These are phyloP conservation scores for Agriotes lineatus DNA, from an alignment of 2,888 invertebrate species.

Conservation along the genomic window DNA sequence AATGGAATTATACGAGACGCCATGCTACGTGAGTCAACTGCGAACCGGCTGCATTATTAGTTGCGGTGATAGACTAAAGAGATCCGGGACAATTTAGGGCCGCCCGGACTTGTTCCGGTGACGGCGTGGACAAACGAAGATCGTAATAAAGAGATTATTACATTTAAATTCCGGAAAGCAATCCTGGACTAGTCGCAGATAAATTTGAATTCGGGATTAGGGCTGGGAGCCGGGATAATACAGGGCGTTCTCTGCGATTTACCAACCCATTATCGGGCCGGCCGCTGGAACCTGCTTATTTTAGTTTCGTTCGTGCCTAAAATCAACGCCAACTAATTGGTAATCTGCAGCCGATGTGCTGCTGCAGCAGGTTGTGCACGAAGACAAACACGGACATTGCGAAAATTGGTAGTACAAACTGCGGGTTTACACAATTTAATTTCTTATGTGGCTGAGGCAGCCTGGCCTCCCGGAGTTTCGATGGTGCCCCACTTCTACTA, in stretches of 20 bases:
- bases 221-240: conserved; percentile 14
- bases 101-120: conserved; percentile 34
- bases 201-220: conserved; percentile 33
- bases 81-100: conserved; percentile 44
- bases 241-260: conserved; percentile 11
- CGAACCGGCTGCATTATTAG: conserved; percentile 46
- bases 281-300: neutral
- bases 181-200: conserved; percentile 22
- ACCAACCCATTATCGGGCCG: conserved; percentile 13
- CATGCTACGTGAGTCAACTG: conserved; percentile 39
- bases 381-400: neutral
- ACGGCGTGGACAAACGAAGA: conserved; percentile 40
- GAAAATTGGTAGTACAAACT: neutral
- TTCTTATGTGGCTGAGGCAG: neutral
- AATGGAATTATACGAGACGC: conserved; percentile 48
- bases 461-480: neutral
- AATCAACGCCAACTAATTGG: no score
- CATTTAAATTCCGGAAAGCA: conserved; percentile 37
- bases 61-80: conserved; percentile 49
- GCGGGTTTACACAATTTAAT: conserved; percentile 17
- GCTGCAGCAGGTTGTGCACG: no score
- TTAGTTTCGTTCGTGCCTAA: neutral
- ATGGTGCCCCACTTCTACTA: neutral
- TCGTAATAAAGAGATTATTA: conserved; percentile 42
- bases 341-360: no score